Evolutionary conservation across 1,140 invertebrate species (phyloP), one percentile per base, ranked within the genome.

Genomic region (Penaeus chinensis): DNA sequence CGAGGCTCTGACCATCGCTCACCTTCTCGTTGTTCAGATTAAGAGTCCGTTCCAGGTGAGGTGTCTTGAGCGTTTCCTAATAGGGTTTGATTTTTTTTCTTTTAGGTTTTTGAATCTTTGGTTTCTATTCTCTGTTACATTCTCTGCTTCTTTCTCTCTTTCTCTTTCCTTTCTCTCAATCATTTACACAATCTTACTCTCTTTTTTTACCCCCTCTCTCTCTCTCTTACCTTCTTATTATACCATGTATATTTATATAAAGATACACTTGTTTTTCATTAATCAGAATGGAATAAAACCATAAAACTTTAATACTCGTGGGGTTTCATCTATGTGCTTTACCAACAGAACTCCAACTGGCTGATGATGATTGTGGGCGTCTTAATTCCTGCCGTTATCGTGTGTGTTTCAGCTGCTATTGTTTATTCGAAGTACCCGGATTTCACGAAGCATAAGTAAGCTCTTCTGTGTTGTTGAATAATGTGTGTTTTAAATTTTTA

Each of bases 1-100:
- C 27, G 89, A 90, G 60, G 85, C 84, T 22, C 87, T 89, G 71
- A 89, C 89, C 3, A 84, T 89, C 37, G 87, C 89, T n/a, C 85
- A 89, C 61, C 87, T 90, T 8, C 81, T 90, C 27, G 89, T 89
- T 10, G 71, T 82, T 18, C 66, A 69, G 62, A 89, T 90, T 60
- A 83, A 84, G 27, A 90, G 88, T 80, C 89, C 89, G 10, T 90
- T 90, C 76, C 89, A 90, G 87, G 89, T 90, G 10, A 24, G 42
- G 16, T 7, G 22, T 24, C 19, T 42, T 42, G 7, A 8, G 37
- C 37, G 37, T 42, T 42, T 42, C 7, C 2, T 42, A 8, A 42
- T 42, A 42, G 37, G 37, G 37, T 4, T 7, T 2, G 37, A 8
- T 8, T 42, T 42, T 42, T 42, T 4, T 42, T 8, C 4, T 32